Evolutionary conservation across 2,797 vertebrate genomes (phyloP).

Genomic region (Bovichtus diacanthus): DNA sequence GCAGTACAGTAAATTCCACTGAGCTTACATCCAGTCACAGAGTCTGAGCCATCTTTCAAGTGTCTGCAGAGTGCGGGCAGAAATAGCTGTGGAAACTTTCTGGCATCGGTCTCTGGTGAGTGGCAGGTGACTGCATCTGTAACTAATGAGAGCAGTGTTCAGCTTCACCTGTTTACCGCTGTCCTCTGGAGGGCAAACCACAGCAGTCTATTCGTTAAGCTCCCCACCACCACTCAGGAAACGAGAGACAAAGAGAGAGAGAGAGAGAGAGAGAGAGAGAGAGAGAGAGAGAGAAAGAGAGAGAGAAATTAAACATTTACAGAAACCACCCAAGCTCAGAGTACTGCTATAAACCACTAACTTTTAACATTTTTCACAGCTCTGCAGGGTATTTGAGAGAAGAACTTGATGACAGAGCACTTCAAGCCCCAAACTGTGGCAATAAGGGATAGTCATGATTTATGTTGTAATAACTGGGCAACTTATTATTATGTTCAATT

Average conservation of each 20-base stretch:
- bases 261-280: slow-evolving; percentile 40
- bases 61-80: slow-evolving; percentile 49
- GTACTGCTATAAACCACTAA: slow-evolving; percentile 72
- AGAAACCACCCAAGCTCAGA: slow-evolving; percentile 74
- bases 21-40: slow-evolving; percentile 69
- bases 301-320: slow-evolving; percentile 81
- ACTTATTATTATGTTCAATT: slow-evolving; percentile 11
- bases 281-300: slow-evolving; percentile 19
- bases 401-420: slow-evolving; percentile 40
- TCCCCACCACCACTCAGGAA: slow-evolving; percentile 62
- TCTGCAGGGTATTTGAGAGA: slow-evolving; percentile 53
- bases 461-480: slow-evolving; percentile 2
- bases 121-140: slow-evolving; percentile 78
- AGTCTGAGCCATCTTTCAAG: slow-evolving; percentile 61
- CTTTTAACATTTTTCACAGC: slow-evolving; percentile 57
- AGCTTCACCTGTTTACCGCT: slow-evolving; percentile 75
- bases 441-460: neutral
- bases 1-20: slow-evolving; percentile 59
- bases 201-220: slow-evolving; percentile 72
- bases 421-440: slow-evolving; percentile 13
- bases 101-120: slow-evolving; percentile 70
- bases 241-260: slow-evolving; percentile 34
- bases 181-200: slow-evolving; percentile 69
- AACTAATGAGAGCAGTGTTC: slow-evolving; percentile 80
- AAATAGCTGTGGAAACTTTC: slow-evolving; percentile 64